These are phyloP conservation scores for Rhagonycha lutea DNA, from an alignment of 2,888 invertebrate species.

Conservation along the genomic window DNA sequence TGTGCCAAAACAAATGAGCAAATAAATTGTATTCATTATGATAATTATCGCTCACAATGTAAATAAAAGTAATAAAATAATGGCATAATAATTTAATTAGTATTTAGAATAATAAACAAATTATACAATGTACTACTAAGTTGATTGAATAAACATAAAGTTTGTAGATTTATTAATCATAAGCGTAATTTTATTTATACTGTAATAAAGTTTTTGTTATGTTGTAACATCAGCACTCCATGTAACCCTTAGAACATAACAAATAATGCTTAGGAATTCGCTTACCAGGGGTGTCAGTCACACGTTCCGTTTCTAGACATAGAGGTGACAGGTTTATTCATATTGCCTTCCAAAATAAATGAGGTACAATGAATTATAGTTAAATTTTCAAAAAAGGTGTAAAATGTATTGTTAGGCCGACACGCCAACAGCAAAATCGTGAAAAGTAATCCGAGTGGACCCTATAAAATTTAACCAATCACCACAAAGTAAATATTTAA, in stretches of 20 bases:
- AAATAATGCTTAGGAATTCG: neutral
- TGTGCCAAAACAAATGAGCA: too few species aligned
- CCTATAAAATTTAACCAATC: too few species aligned
- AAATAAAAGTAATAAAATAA: too few species aligned
- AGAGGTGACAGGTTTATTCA: neutral
- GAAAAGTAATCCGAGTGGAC: neutral
- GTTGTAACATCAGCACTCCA: neutral
- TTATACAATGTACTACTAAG: too few species aligned
- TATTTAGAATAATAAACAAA: neutral
- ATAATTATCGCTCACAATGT: too few species aligned
- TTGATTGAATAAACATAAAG: neutral
- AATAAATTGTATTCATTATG: too few species aligned
- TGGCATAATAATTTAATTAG: too few species aligned
- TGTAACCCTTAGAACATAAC: neutral
- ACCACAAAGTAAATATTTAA: too few species aligned
- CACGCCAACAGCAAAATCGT: neutral
- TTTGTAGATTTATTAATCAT: neutral
- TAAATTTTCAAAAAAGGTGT: neutral
- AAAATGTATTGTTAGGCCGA: neutral
- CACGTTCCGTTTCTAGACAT: neutral
- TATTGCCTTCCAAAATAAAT: neutral
- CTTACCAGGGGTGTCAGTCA: neutral
- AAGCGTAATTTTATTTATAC: neutral
- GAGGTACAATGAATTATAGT: slow-evolving; percentile 1
- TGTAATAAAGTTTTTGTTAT: neutral